Evolutionary conservation across 2,113 vertebrate species (phyloP).

Genomic region (Callocephalon fimbriatum): DNA sequence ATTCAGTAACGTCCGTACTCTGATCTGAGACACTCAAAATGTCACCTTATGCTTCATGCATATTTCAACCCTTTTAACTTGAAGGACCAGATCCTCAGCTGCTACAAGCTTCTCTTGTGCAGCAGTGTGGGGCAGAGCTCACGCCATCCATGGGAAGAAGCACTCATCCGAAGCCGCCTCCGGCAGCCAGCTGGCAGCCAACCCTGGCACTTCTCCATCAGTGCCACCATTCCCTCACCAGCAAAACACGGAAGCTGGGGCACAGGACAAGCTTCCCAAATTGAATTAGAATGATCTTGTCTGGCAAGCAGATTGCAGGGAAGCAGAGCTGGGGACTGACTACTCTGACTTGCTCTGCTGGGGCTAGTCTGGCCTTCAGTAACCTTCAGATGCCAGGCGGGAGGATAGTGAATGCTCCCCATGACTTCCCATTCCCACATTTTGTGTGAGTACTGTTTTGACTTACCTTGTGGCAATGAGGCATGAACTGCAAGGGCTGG

Average conservation of each 20-base stretch:
- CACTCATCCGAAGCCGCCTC: neutral
- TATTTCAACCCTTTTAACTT: slow-evolving; percentile 37
- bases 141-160: slow-evolving; percentile 1
- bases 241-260: neutral
- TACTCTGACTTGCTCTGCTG: slow-evolving; percentile 10
- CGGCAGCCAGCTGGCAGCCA: slow-evolving; percentile 20
- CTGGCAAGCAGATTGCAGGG: accelerated
- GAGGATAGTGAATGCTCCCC: neutral
- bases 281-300: neutral
- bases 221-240: neutral
- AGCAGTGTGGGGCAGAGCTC: neutral
- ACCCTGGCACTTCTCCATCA: neutral
- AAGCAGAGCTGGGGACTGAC: neutral
- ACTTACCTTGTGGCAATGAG: slow-evolving; percentile 46
- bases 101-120: neutral
- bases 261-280: neutral
- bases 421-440: slow-evolving; percentile 26
- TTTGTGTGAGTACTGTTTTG: neutral
- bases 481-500: neutral
- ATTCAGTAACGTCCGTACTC: slow-evolving; percentile 17
- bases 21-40: slow-evolving; percentile 48
- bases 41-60: slow-evolving; percentile 47
- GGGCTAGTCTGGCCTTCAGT: neutral
- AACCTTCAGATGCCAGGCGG: neutral
- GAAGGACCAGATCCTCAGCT: slow-evolving; percentile 41